These are phyloP conservation scores for Coryphaenoides rupestris DNA, from an alignment of 2,113 vertebrate genomes.

Conservation along the genomic window DNA sequence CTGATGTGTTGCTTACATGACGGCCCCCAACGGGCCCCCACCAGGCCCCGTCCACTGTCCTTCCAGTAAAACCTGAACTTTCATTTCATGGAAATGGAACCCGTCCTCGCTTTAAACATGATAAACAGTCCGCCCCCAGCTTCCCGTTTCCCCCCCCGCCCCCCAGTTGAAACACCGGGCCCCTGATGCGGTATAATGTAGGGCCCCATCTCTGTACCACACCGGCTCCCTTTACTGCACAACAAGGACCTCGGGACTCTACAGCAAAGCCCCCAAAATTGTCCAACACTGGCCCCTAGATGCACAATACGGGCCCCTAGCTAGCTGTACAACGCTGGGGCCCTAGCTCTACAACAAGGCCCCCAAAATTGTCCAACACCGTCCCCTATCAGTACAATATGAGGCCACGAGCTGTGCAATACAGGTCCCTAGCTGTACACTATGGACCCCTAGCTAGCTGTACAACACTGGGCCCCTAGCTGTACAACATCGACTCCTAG, in stretches of 20 bases:
- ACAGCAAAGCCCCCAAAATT: slow-evolving; percentile 35
- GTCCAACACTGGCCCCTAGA: too few species aligned
- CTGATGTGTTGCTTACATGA: neutral
- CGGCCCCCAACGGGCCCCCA: too few species aligned
- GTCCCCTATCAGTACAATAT: slow-evolving; percentile 38
- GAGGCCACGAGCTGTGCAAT: too few species aligned
- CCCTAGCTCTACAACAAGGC: neutral
- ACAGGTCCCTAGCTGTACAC: too few species aligned
- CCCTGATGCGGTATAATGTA: slow-evolving; percentile 48
- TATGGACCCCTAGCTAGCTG: too few species aligned
- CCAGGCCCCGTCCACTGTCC: neutral
- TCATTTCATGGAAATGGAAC: slow-evolving; percentile 36
- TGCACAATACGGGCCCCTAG: slow-evolving; percentile 8
- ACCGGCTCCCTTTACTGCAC: too few species aligned
- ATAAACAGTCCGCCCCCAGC: slow-evolving; percentile 56
- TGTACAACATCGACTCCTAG: too few species aligned
- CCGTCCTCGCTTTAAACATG: slow-evolving; percentile 33
- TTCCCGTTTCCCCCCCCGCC: slow-evolving; percentile 44
- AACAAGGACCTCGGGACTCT: slow-evolving; percentile 38
- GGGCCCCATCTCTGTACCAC: too few species aligned
- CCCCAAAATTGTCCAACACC: slow-evolving; percentile 47
- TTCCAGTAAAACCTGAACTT: slow-evolving; percentile 42
- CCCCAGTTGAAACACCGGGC: slow-evolving; percentile 37
- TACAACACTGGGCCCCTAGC: too few species aligned
- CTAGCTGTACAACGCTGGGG: too few species aligned